Base-by-base conservation (phyloP, 1,140 invertebrate genomes). In the Musca vetustissima region DNA sequence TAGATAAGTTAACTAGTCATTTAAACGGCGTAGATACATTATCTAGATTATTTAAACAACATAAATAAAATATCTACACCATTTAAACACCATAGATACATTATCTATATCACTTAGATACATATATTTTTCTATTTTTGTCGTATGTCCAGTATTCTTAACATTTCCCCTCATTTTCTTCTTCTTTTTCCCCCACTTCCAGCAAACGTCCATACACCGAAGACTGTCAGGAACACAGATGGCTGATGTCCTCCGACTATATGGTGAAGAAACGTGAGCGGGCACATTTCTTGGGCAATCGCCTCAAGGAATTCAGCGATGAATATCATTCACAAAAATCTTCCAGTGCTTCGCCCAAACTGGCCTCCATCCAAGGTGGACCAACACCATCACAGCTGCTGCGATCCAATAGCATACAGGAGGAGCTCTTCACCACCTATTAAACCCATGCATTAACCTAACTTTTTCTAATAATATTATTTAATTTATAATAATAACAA, bases 201-300 rank as follows among this genome's bases (percentile, higher is more conserved):
- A 97, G 95, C 72, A 97, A 98, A 88, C 86, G 97, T 79, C 94
- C 97, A 64, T 89, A 91, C 52, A 90, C 93, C 0, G 96, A 98
- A 75, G 96, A 98, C 83, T 97, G 95, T 75, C 88, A 95, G 75
- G 95, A 98, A 78, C 94, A 98, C 83, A 91, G 95, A 81, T 99
- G 97, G 96, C 84, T 99, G 17, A 86, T 93, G 70, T 90, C 93
- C 4, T 92, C 92, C 2, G 95, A 98, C 79, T 94, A 91, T 77
- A 96, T 98, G 91, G 91, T 95, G 65, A 95, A 93, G 84, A 95
- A 95, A 78, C 86, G 96, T 47, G 94, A 98, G 81, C 85, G 93
- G 71, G 91, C 93, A n/a, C 84, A 92, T 55, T 96, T 96, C 84
- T 84, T 92, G 28, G 91, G 93, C 28, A 92, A 89, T 78, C 87